These are phyloP conservation scores for Amitus sp. DNA, from an alignment of 2,888 invertebrate genomes.

Conservation along the genomic window DNA sequence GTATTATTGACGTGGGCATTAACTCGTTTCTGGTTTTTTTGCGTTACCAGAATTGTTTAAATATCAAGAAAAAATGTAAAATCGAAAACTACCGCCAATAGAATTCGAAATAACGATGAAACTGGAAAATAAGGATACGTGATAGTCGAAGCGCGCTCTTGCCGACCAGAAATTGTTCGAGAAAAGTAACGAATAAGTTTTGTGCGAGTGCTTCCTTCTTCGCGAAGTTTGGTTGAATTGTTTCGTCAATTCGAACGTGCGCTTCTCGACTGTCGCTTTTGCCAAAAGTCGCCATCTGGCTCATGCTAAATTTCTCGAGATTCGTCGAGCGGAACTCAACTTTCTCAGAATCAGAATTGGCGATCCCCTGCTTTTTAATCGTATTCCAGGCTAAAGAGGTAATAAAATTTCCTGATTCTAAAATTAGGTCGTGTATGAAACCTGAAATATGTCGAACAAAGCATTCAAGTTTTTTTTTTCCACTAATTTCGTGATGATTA, in stretches of 20 bases:
- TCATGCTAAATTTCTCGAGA: conserved; percentile 30
- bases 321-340: conserved; percentile 24
- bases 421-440: no score
- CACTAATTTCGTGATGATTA: no score
- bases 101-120: background rate
- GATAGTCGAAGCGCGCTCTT: background rate
- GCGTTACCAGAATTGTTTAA: background rate
- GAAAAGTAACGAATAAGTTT: background rate
- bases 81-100: no score
- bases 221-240: conserved; percentile 12
- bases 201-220: background rate
- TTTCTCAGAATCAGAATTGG: conserved; percentile 15
- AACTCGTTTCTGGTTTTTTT: background rate
- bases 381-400: no score
- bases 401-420: no score
- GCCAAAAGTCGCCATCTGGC: conserved; percentile 33
- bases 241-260: conserved; percentile 21
- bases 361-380: no score
- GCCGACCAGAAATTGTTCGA: background rate
- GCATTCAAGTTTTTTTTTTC: no score
- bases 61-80: background rate
- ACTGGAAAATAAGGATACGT: no score
- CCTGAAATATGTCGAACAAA: no score
- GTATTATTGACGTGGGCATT: no score
- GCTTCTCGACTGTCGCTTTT: conserved; percentile 25